Evolutionary conservation across 2,888 invertebrate genomes (phyloP), one percentile per base, ranked within the genome.

Genomic region (Salpingus planirostris): DNA sequence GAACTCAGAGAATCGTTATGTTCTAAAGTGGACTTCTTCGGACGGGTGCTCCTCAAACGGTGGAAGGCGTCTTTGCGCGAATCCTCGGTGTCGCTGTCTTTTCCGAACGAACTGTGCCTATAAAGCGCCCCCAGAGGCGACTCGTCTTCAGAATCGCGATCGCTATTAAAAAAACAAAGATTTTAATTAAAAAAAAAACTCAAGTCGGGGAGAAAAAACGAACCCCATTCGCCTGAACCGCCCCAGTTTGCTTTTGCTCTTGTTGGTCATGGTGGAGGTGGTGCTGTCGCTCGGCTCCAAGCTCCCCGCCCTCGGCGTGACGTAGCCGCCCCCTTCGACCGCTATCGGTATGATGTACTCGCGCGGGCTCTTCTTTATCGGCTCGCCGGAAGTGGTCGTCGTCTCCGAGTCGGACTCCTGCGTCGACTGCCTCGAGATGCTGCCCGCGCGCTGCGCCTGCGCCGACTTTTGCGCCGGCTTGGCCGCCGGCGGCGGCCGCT

Each of bases 311-410:
- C 78, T 70, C 13, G 85, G 84, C 13, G 83, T 84, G 3, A 85
- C 82, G 60, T 81, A 86, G 39, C 88, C 89, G 40, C 87, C 88
- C 47, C 89, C 90, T 63, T 91, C 90, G 32, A 90, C 82, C 11
- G 88, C 87, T 54, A 91, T 90, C n/a, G 90, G 90, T 63, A 91
- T 90, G 53, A 91, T 89, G 57, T 87, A 89, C 66, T 91, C 90
- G 24, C 90, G 73, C 10, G 89, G 87, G 8, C 87, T 87, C 66
- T 89, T 90, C 58, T 84, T 80, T 55, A 89, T 88, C 3, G 87
- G 85, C 59, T 83, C 80, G 50, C 70, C 69, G 12, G 71, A 70
- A 4, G 69, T 65, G 7, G 66, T 65, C 46, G 62, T 71, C 48
- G 69, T 71, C 44, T 77, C 78, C 0, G 82, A 80, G 49, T 88